Evolutionary conservation across 2,113 vertebrate genomes (phyloP).

Genomic region (Mungos mungo): DNA sequence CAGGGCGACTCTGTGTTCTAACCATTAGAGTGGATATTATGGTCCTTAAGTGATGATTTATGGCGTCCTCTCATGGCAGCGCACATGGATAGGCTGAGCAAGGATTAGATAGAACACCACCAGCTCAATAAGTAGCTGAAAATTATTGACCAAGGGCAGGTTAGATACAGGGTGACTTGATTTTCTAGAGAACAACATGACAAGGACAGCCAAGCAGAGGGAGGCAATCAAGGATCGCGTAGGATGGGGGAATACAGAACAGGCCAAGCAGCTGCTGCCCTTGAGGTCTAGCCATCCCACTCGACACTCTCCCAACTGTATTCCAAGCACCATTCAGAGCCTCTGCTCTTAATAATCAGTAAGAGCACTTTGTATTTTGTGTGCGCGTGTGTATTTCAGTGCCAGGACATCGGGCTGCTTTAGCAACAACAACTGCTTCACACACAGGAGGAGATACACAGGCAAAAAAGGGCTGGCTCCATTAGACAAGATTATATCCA

Average conservation of each 20-base stretch:
- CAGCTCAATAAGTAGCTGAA: not conserved
- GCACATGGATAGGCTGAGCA: not conserved
- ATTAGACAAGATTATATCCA: slow-evolving; percentile 12
- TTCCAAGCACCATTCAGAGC: not conserved
- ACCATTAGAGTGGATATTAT: not conserved
- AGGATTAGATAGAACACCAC: not conserved
- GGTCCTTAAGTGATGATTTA: not conserved
- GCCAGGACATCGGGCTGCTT: not conserved
- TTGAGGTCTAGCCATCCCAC: not conserved
- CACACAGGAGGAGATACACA: not conserved
- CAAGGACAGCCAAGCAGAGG: not conserved
- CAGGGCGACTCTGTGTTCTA: not conserved
- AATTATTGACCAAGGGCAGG: not conserved
- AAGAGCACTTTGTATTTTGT: not conserved
- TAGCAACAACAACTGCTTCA: not conserved
- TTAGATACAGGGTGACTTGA: slow-evolving; percentile 51
- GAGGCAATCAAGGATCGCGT: not conserved
- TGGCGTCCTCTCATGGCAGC: not conserved
- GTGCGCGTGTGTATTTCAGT: not conserved
- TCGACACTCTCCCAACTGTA: rapidly evolving
- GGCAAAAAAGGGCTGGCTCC: not conserved
- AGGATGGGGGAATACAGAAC: not conserved
- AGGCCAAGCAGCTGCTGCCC: not conserved
- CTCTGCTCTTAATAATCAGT: not conserved
- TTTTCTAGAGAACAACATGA: slow-evolving; percentile 49